A percentile compares a stretch with the other conserved stretches of the same genome.
phyloP scores from a whole-genome alignment of 2,888 invertebrate genomes.

The Carcina quercana region DNA sequence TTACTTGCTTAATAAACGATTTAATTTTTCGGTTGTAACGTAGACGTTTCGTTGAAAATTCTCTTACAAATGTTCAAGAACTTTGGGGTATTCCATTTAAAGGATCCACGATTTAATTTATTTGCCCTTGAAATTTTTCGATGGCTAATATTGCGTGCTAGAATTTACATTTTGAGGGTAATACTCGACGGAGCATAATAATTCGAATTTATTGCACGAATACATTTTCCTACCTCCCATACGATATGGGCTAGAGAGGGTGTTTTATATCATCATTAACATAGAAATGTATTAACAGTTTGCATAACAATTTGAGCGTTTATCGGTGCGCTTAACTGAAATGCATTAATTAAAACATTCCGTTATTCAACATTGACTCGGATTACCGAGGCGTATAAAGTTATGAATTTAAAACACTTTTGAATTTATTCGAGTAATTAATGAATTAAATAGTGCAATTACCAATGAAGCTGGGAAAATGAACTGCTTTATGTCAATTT shows the following conservation, averaged over 20 bases:
- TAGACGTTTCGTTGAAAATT: constrained; percentile 1
- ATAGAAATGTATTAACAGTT: constrained; percentile 8
- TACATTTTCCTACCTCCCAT: constrained; percentile 17
- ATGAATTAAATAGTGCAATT: too few relatives aligned
- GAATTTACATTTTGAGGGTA: constrained; percentile 15
- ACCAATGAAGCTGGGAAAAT: too few relatives aligned
- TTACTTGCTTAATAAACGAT: constrained; percentile 14
- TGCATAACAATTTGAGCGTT: constrained; percentile 5
- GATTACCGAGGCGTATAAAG: too few relatives aligned
- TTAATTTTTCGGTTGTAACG: constrained; percentile 17
- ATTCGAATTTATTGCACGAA: constrained; percentile 25
- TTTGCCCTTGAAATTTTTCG: constrained; percentile 22
- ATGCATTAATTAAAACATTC: constrained; percentile 9
- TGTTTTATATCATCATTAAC: constrained; percentile 8
- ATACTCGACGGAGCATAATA: constrained; percentile 21
- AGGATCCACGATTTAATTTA: constrained; percentile 4
- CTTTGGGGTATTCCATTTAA: constrained; percentile 9
- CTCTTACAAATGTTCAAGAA: background rate
- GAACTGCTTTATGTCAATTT: too few relatives aligned
- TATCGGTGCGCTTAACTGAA: too few relatives aligned
- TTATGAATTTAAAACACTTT: too few relatives aligned
- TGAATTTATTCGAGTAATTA: too few relatives aligned
- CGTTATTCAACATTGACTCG: too few relatives aligned
- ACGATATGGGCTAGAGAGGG: constrained; percentile 1
- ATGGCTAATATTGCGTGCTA: constrained; percentile 17